Percentiles rank a stretch among this genome's conserved stretches.
Conservation (phyloP, 2,797 vertebrate genomes). For the Cuniculus paca region DNA sequence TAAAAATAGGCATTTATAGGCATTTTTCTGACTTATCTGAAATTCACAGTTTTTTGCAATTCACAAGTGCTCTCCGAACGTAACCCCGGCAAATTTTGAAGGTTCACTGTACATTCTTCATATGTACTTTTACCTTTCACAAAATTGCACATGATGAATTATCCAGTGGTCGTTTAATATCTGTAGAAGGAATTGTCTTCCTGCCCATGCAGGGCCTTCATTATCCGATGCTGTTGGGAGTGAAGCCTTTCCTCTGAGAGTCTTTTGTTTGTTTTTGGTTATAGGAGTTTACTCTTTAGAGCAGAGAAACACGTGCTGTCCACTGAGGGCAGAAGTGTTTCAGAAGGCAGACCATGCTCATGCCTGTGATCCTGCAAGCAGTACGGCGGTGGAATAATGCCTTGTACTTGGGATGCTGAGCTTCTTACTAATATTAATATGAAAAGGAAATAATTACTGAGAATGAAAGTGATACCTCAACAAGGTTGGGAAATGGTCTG, state of each 20-base stretch:
- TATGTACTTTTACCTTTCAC: slow-evolving; percentile 13
- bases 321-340: neutral
- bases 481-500: neutral
- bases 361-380: neutral
- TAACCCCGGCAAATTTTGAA: neutral
- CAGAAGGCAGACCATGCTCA: neutral
- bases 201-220: neutral
- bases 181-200: slow-evolving; percentile 19
- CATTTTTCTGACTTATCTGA: neutral
- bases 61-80: neutral
- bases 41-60: neutral
- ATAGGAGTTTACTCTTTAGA: neutral
- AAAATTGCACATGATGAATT: neutral
- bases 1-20: neutral
- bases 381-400: neutral
- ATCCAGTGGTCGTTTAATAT: neutral
- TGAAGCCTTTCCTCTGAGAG: neutral
- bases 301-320: neutral
- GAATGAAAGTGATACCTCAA: neutral
- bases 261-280: slow-evolving; percentile 14
- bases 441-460: neutral
- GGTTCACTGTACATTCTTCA: neutral
- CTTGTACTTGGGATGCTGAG: neutral
- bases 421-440: neutral
- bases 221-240: neutral